A percentile compares a stretch with the other conserved stretches of the same genome.
phyloP scores from a whole-genome alignment of 2,888 invertebrate genomes.

The Frankliniella fusca region DNA sequence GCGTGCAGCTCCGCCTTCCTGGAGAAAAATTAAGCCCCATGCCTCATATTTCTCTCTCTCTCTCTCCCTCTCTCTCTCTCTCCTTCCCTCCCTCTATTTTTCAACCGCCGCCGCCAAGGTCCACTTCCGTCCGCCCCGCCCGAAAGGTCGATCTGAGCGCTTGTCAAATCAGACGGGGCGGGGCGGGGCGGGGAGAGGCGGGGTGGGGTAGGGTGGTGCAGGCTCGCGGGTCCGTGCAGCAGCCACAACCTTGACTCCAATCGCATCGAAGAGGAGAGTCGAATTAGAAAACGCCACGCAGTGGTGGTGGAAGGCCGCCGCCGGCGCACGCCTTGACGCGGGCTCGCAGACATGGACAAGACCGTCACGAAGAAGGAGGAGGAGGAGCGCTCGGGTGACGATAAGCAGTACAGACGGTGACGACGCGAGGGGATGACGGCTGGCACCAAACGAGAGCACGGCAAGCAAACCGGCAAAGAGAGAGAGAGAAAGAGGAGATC shows the following conservation, averaged over 20 bases:
- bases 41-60: neutral
- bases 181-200: too few relatives aligned
- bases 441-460: too few relatives aligned
- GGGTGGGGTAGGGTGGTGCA: neutral
- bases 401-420: too few relatives aligned
- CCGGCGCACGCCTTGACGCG: too few relatives aligned
- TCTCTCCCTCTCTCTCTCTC: neutral
- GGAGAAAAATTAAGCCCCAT: neutral
- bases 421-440: too few relatives aligned
- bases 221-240: neutral
- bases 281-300: neutral
- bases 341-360: too few relatives aligned
- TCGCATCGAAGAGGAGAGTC: neutral
- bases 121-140: neutral
- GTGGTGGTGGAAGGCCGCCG: too few relatives aligned
- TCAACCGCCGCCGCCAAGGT: neutral
- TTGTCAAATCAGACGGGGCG: neutral
- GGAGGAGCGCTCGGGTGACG: too few relatives aligned
- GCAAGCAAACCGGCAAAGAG: too few relatives aligned
- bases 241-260: neutral
- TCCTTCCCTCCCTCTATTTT: neutral
- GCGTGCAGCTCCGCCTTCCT: neutral
- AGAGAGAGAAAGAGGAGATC: too few relatives aligned
- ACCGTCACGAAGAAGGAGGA: too few relatives aligned
- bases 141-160: neutral